A percentile compares a stretch with the other conserved stretches of the same genome.
These are phyloP conservation scores for Podargus strigoides DNA, from an alignment of 2,797 vertebrate species.

Conservation along the genomic window DNA sequence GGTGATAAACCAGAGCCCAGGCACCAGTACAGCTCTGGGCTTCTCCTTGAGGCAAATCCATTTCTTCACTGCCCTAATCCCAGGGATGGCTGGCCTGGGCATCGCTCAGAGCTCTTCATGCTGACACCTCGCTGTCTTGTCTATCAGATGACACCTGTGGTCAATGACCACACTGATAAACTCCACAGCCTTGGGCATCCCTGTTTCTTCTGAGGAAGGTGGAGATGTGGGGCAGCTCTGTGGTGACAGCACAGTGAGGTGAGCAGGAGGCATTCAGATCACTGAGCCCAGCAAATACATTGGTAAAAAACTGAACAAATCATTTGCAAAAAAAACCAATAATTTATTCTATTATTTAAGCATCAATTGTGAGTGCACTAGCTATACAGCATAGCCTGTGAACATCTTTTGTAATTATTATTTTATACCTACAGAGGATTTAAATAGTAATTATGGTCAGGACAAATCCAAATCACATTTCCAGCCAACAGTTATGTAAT, in stretches of 20 bases:
- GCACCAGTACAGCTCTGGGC: not conserved
- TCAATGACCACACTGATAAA: not conserved
- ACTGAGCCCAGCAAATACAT: not conserved
- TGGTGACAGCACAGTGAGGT: fast-evolving
- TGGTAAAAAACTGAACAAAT: not conserved
- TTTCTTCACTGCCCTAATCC: not conserved
- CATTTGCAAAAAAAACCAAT: not conserved
- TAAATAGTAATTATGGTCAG: not conserved
- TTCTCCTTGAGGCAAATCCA: not conserved
- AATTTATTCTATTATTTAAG: not conserved
- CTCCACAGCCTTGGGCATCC: not conserved
- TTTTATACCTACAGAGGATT: not conserved
- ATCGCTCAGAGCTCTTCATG: not conserved
- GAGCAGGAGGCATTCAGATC: not conserved
- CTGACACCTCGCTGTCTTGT: not conserved
- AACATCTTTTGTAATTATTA: not conserved
- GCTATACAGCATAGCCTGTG: not conserved
- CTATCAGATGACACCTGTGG: not conserved
- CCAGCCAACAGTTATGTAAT: not conserved
- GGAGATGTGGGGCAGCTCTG: not conserved
- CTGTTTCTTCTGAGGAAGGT: not conserved
- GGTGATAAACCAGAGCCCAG: not conserved
- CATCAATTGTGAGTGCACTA: not conserved
- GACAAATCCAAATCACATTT: not conserved
- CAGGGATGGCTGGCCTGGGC: not conserved